Evolutionary conservation across 2,797 vertebrate species (phyloP), one percentile per base, ranked within the genome.

Genomic region (Phylloscopus collybita): DNA sequence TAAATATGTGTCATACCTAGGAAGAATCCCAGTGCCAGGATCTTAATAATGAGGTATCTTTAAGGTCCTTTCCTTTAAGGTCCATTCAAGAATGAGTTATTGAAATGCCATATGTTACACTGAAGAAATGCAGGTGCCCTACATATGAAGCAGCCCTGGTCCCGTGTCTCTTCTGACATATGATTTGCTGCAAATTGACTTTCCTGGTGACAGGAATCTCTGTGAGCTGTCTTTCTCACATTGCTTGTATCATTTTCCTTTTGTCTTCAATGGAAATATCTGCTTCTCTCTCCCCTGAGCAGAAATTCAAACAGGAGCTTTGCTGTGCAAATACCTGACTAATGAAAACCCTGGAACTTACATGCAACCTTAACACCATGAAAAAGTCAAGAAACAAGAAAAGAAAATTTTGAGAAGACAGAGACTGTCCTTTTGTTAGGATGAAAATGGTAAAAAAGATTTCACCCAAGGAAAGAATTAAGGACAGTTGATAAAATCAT

Each of bases 81-180:
- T 50, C 27, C 32, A 7, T 36, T 60, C 22, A 67, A 51, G 30
- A 71, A 38, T 16, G 12, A 57, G 11, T 34, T 4, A 22, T 38
- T 62, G 27, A 80, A 88, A 66, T 1, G 1, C 6, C 4, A 7
- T 14, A 6, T 62, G 44, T 73, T 60, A 49, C 34, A n/a, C 38
- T 47, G 10, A 21, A 26, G 32, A 81, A 81, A 42, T 38, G 15
- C 8, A 27, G 21, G 3, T 1, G 0, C 4, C 2, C 3, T 1
- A 1, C 1, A 0, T 49, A 15, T 51, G 29, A 61, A 57, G 32
- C 4, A 54, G 11, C 3, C 30, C 16, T 42, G 16, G 8, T 78
- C 47, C 47, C 0, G 0, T 36, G 22, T 32, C 17, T 86, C 38
- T 79, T 56, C 51, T 65, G 15, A 18, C 0, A 1, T 7, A 59